Conservation (phyloP, 2,113 vertebrate genomes). For the Damaliscus lunatus region DNA sequence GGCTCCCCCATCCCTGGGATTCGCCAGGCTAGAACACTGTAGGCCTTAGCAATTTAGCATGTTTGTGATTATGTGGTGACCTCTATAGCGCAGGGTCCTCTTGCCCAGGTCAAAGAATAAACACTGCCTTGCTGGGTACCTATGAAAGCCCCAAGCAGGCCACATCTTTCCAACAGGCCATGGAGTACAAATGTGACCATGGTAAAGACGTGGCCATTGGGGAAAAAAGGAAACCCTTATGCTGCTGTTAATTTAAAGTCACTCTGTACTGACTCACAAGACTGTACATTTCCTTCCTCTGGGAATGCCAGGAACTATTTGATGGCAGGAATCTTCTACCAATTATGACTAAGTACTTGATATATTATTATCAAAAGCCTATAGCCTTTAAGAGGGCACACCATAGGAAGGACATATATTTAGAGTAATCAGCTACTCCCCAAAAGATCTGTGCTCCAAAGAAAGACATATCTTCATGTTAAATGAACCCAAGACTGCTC, state of each 20-base stretch:
- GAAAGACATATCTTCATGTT: neutral
- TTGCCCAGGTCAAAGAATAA: neutral
- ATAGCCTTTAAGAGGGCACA: neutral
- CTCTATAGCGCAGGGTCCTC: neutral
- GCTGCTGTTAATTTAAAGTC: neutral
- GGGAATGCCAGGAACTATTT: neutral
- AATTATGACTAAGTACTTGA: neutral
- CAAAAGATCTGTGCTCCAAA: neutral
- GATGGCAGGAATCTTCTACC: neutral
- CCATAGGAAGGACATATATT: neutral
- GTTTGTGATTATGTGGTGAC: neutral
- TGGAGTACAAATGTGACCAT: neutral
- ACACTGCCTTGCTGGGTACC: neutral
- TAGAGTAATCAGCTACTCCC: neutral
- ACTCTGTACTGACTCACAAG: neutral
- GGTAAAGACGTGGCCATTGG: neutral
- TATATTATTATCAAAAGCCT: neutral
- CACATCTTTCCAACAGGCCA: neutral
- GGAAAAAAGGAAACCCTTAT: neutral
- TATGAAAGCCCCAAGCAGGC: neutral
- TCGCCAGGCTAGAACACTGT: too few species aligned
- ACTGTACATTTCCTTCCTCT: neutral
- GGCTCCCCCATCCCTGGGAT: too few species aligned
- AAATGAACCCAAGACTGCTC: neutral
- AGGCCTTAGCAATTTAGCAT: neutral